phyloP scores from a whole-genome alignment of 2,113 vertebrate species.

The Arenaria interpres region DNA sequence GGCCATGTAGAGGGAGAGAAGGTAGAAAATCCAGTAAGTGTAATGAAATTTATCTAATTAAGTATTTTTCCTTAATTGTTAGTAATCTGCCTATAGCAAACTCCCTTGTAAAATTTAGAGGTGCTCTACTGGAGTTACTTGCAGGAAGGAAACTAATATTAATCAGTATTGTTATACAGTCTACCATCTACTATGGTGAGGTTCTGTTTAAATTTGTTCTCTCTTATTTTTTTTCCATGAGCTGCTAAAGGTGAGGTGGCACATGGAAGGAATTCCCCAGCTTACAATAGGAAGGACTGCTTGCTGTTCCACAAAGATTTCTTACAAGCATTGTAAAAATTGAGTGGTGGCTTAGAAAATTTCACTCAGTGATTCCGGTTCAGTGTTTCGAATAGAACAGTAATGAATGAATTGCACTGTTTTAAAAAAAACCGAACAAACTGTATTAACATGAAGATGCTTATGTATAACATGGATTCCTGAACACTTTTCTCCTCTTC shows the following conservation, averaged over 20 bases:
- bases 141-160: neutral
- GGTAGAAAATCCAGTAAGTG: conserved; percentile 86
- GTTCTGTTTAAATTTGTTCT: neutral
- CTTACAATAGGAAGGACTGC: neutral
- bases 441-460: neutral
- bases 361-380: neutral
- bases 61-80: neutral
- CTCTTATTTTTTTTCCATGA: neutral
- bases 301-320: neutral
- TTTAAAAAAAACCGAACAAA: neutral
- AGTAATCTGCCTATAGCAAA: neutral
- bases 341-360: neutral
- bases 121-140: neutral
- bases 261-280: neutral
- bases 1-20: conserved; percentile 78
- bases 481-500: neutral
- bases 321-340: neutral
- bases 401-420: neutral
- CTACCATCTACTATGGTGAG: neutral
- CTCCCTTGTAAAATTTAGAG: neutral
- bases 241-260: neutral
- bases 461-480: neutral
- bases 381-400: neutral
- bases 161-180: neutral
- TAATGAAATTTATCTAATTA: neutral